Percentiles rank a stretch among this genome's conserved stretches.
phyloP scores from a whole-genome alignment of 2,797 vertebrate species.

The Phalanger gymnotis region DNA sequence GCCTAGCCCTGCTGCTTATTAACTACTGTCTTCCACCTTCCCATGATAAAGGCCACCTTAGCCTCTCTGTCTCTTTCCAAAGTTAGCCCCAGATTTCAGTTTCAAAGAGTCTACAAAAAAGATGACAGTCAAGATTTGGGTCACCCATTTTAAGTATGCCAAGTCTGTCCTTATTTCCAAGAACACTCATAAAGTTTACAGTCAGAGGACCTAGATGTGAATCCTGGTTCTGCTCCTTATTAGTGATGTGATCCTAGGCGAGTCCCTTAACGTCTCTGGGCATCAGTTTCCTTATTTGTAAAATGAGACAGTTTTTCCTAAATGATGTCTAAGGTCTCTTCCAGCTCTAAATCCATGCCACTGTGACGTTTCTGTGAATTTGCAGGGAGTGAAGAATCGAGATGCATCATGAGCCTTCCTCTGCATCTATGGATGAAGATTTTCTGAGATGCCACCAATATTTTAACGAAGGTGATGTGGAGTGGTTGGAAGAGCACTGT shows the following conservation, averaged over 20 bases:
- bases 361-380: background rate
- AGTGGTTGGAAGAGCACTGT: background rate
- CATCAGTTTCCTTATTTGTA: no score
- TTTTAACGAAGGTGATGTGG: background rate
- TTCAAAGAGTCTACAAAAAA: background rate
- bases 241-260: background rate
- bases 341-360: no score
- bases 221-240: background rate
- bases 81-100: background rate
- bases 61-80: background rate
- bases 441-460: background rate
- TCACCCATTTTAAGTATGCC: background rate
- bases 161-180: background rate
- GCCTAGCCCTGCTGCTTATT: background rate
- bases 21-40: background rate
- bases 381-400: background rate
- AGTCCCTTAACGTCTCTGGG: background rate
- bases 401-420: background rate
- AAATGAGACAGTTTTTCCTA: no score
- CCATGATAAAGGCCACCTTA: background rate
- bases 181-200: background rate
- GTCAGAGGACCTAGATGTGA: background rate
- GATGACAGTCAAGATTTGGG: conserved; percentile 3
- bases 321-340: no score
- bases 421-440: background rate